A percentile compares a stretch with the other conserved stretches of the same genome.
phyloP scores from a whole-genome alignment of 2,113 vertebrate genomes.

The Pheucticus melanocephalus region DNA sequence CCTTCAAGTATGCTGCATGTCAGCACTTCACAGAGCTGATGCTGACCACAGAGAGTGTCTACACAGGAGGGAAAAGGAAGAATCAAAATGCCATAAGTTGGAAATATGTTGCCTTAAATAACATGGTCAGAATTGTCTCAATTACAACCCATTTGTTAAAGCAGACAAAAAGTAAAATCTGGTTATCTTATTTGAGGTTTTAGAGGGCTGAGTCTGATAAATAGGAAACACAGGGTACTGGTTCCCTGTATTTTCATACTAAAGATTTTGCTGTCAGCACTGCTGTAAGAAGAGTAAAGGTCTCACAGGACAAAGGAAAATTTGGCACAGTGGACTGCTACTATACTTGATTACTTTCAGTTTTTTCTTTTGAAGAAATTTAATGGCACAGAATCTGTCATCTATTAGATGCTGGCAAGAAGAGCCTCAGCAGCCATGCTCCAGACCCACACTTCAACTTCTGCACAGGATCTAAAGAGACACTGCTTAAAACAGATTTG shows the following conservation, averaged over 20 bases:
- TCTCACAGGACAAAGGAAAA: neutral
- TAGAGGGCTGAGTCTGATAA: neutral
- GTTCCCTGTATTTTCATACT: neutral
- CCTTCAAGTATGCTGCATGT: neutral
- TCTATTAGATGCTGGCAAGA: conserved; percentile 13
- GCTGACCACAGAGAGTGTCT: neutral
- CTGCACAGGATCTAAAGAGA: conserved; percentile 18
- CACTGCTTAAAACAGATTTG: neutral
- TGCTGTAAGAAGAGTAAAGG: neutral
- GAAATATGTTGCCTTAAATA: neutral
- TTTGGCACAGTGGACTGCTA: neutral
- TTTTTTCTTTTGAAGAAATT: neutral
- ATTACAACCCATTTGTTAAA: neutral
- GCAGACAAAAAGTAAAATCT: neutral
- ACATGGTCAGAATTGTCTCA: neutral
- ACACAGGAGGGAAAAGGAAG: neutral
- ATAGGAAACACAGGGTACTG: neutral
- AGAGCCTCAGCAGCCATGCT: neutral
- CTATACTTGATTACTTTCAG: neutral
- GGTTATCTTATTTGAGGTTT: neutral
- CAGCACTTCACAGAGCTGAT: neutral
- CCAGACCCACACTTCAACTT: neutral
- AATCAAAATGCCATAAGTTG: neutral
- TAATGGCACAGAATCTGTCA: neutral
- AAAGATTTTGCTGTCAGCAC: neutral